Base-by-base conservation (phyloP, 2,113 vertebrate genomes). In the Neolamprologus devosi region DNA sequence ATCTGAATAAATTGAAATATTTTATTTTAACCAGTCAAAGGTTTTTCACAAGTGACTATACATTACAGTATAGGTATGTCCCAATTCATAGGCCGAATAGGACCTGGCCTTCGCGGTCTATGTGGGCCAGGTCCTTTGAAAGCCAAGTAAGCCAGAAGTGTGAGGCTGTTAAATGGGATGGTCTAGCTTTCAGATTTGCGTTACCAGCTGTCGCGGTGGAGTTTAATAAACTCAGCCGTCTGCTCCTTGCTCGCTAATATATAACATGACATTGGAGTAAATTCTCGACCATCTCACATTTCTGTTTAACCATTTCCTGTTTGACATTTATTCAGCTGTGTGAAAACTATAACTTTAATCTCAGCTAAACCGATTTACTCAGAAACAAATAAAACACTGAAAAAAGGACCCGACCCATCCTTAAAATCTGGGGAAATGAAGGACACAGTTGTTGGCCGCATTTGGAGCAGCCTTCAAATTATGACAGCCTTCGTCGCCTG, bases 251-350 rank as follows among this genome's bases (percentile, higher is more conserved):
- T 63, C 5, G 0, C 16, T 7, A 63, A 63, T 60, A 33, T 11
- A 33, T 63, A 19, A 63, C 28, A 63, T 19, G 58, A 63, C 16
- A 63, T 63, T 33, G 58, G 16, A 63, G 9, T 63, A 33, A 63
- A 63, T 63, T 63, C 58, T 63, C 0, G 0, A 63, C 28, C 0
- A 63, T 63, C 58, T 63, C 4, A 4, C 58, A 63, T 19, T 63
- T 63, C 16, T 63, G 28, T 11, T 63, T 63, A 63, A 60, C 28
- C 28, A 60, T 63, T 33, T 33, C 5, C 16, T 63, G 9, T 33
- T 63, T 60, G 58, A 3, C 1, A 4, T 60, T 60, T 33, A 60
- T 60, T 60, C 9, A 60, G 58, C 16, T 60, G 28, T 60, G 28
- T 60, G 28, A 60, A 60, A 60, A 60, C 58, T 60, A 60, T 33